Base-by-base conservation (phyloP, 2,113 vertebrate genomes). In the Brienomyrus brachyistius region DNA sequence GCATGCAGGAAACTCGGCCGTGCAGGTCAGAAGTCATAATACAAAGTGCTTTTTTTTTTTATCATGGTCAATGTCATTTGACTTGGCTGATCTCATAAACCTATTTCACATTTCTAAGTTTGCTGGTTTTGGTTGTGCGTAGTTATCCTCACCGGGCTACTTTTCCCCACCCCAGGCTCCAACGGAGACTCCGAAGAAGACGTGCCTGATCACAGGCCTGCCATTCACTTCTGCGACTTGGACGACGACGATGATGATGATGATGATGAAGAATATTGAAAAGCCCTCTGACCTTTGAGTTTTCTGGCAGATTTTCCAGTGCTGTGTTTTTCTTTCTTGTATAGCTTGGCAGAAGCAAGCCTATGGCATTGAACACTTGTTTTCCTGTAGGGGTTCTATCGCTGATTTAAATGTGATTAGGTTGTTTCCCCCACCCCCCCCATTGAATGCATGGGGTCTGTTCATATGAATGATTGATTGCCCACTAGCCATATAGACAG, bases 121-220 rank as follows among this genome's bases (percentile, higher is more conserved):
- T 50, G 10, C 19, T 80, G 35, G 15, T 4, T 35, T 35, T 77
- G 19, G n/a, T 10, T 1, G 0, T 27, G 80, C 13, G 6, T 2
- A 17, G 51, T 9, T 27, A 48, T 35, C n/a, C 85, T 88, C 19
- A 51, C 27, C 11, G 17, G 1, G 43, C 35, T 45, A 43, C 21
- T 8, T 21, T 70, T 6, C 59, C 31, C 94, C 40, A 92, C 91
- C 94, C 91, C 96, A 99, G 98, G 95, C 94, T 96, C 97, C 70
- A 97, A 96, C 51, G 96, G 96, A 56, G 97, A 98, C 91, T 97
- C 96, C 9, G 97, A 98, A 11, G 94, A 94, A 35, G 94, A 94
- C 80, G 94, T 94, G 86, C 92, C 91, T 92, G 96, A 98, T 92
- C 94, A 48, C 92, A 94, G 96, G 91, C 95, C 95, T 0, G 95